Evolutionary conservation across 2,888 invertebrate species (phyloP).

Genomic region (Tricholauxania praeusta): DNA sequence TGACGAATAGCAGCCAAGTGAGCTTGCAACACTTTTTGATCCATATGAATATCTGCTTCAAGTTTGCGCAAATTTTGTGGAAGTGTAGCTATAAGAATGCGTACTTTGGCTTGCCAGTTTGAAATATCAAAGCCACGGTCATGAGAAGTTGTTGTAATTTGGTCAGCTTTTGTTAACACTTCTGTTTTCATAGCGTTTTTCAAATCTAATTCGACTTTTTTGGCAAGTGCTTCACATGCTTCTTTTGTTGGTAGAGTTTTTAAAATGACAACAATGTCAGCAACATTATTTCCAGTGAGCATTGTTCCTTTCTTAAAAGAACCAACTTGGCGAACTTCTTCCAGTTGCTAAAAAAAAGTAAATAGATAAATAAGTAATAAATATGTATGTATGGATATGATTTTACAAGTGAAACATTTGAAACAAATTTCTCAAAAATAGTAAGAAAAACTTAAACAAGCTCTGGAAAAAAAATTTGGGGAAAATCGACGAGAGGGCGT

Average conservation of each 20-base stretch:
- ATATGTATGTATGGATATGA: conserved; percentile 49
- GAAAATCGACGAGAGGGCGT: too few relatives aligned
- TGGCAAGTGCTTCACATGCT: conserved; percentile 91
- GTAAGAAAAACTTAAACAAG: too few relatives aligned
- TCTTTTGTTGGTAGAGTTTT: conserved; percentile 97
- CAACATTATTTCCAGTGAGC: conserved; percentile 94
- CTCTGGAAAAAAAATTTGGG: too few relatives aligned
- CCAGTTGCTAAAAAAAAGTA: conserved; percentile 76
- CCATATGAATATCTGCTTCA: conserved; percentile 86
- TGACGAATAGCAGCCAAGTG: conserved; percentile 95
- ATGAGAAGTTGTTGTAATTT: conserved; percentile 69
- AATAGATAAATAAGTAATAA: not conserved
- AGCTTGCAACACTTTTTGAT: conserved; percentile 83
- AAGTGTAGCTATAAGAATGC: conserved; percentile 92
- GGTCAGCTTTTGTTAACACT: conserved; percentile 73
- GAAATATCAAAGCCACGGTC: conserved; percentile 91
- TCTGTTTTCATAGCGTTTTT: conserved; percentile 77
- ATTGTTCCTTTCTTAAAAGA: conserved; percentile 99
- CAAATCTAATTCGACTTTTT: conserved; percentile 88
- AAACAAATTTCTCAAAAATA: too few relatives aligned
- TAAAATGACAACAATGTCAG: conserved; percentile 95
- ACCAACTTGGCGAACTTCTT: conserved; percentile 96
- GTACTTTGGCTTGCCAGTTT: conserved; percentile 86
- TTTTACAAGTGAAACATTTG: not conserved
- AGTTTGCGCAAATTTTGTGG: conserved; percentile 94